Evolutionary conservation across 2,113 vertebrate genomes (phyloP), one percentile per base, ranked within the genome.

Genomic region (Perca flavescens): DNA sequence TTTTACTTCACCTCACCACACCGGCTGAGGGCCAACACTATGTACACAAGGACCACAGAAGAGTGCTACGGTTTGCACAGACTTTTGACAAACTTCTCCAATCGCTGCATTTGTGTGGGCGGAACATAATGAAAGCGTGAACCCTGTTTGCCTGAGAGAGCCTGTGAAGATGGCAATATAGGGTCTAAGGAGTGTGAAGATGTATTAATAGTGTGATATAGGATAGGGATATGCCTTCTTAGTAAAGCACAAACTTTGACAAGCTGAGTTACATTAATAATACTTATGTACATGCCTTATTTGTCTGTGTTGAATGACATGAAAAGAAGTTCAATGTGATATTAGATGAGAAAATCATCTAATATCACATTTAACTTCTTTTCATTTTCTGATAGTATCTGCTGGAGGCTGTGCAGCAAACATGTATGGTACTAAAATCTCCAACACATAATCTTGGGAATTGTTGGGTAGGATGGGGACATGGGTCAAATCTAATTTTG

Each of bases 41-140:
- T n/a, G 10, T 21, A 31, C 53, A 79, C 10, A 17, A 80, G 58
- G 71, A 57, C 73, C 34, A 5, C 80, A 64, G 68, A 74, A 69
- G 77, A 72, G 47, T 65, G 47, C 47, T 46, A 1, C 16, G 22
- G 22, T 54, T 78, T 40, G 16, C 53, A 17, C 22, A 8, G 62
- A 75, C 80, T 64, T 69, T 60, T 90, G 86, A 89, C 54, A 77
- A 63, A 88, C 65, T 83, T 74, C 74, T 85, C 68, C 56, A 66
- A 17, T 47, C 2, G 34, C 68, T 50, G 61, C 57, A 43, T 71
- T 88, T 74, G 65, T 74, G 85, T 80, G 36, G 86, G 61, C 15
- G 28, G 43, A 60, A 85, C 79, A 54, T 3, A 68, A 84, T 75
- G 78, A 66, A 49, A 70, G 46, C 2, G 13, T 86, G 83, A 87